Conservation (phyloP, 2,797 vertebrate genomes). For the Xerus rutilus region DNA sequence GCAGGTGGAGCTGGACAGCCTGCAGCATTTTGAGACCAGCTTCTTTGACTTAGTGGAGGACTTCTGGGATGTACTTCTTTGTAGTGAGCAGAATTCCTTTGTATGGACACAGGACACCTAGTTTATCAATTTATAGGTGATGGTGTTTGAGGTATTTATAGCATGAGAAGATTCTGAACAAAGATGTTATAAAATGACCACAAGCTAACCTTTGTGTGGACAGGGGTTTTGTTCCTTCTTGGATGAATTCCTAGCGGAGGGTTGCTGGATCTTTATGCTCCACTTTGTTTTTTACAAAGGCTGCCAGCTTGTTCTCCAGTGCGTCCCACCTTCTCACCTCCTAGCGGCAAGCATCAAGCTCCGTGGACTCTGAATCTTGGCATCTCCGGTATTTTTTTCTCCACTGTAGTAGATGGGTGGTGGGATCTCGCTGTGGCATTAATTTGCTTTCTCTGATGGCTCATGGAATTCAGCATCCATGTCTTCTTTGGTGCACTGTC, state of each 20-base stretch:
- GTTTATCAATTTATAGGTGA: no score
- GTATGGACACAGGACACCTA: neutral
- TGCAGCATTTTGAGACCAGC: neutral
- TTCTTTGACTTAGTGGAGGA: neutral
- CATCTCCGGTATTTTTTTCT: no score
- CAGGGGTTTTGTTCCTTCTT: neutral
- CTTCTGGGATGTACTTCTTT: neutral
- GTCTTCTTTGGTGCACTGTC: neutral
- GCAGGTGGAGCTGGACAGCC: neutral
- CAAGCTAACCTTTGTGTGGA: neutral
- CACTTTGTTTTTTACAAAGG: neutral
- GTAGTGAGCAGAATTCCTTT: neutral
- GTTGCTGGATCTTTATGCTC: neutral
- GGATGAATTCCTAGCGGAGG: neutral
- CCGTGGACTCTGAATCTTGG: no score
- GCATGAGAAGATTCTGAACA: neutral
- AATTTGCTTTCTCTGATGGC: neutral
- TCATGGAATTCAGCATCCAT: fast-evolving
- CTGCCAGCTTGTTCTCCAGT: neutral
- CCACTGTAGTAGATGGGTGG: neutral
- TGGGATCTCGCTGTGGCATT: neutral
- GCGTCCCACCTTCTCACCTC: neutral
- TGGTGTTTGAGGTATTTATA: neutral
- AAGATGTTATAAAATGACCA: neutral
- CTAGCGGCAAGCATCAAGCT: no score